Evolutionary conservation across 2,797 vertebrate species (phyloP).

Genomic region (Galago senegalensis): DNA sequence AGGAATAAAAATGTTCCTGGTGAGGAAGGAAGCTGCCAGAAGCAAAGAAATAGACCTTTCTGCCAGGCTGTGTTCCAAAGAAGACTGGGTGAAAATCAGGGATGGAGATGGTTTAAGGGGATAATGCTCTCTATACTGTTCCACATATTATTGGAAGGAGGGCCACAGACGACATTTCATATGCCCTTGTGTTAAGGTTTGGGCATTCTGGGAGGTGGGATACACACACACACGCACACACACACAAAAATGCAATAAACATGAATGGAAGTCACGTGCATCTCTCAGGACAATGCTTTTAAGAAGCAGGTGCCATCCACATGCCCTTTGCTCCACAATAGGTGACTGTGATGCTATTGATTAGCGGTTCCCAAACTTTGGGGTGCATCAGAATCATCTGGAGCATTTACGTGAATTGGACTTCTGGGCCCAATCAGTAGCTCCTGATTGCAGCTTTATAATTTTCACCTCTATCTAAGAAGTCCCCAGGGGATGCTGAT

Average conservation of each 20-base stretch:
- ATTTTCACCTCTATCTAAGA: not conserved
- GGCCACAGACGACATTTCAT: not conserved
- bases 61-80: slow-evolving; percentile 1
- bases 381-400: not conserved
- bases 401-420: not conserved
- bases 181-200: not conserved
- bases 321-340: not conserved
- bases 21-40: slow-evolving; percentile 36
- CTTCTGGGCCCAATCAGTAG: not conserved
- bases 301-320: not conserved
- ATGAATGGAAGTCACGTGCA: not conserved
- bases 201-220: not conserved
- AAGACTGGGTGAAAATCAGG: not conserved
- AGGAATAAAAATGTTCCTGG: slow-evolving; percentile 48
- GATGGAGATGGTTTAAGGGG: not conserved
- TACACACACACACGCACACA: not conserved
- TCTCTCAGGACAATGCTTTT: not conserved
- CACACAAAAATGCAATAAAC: not conserved
- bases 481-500: not conserved
- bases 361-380: not conserved
- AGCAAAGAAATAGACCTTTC: not conserved
- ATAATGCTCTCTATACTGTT: not conserved
- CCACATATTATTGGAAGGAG: not conserved
- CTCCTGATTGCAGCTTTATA: not conserved
- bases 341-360: no score